Evolutionary conservation across 2,113 vertebrate genomes (phyloP).

Genomic region (Planiliza haematocheilus): DNA sequence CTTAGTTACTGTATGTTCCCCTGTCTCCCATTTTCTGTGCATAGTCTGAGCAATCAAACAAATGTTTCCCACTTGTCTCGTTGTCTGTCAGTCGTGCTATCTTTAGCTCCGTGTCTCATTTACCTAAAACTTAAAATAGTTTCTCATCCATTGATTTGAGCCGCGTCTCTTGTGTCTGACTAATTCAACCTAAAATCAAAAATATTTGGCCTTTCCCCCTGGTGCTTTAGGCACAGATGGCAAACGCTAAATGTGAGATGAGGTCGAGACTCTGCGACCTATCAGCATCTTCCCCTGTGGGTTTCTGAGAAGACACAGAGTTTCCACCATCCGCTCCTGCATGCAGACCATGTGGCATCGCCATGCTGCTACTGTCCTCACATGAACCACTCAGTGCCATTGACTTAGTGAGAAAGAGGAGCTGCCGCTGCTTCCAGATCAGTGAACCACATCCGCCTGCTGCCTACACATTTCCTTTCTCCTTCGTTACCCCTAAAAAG

Average conservation of each 20-base stretch:
- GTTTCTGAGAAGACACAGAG: background rate
- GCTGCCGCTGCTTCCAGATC: constrained; percentile 49
- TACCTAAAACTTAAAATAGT: too few species aligned
- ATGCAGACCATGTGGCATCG: constrained; percentile 7
- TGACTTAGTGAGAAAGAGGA: constrained; percentile 24
- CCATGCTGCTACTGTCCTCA: constrained; percentile 49
- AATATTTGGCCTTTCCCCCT: background rate
- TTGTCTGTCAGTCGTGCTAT: too few species aligned
- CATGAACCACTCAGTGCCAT: constrained; percentile 55
- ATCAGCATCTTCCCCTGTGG: constrained; percentile 26
- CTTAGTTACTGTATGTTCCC: too few species aligned
- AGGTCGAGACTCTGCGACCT: constrained; percentile 1
- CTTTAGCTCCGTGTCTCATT: background rate
- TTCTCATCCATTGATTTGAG: too few species aligned
- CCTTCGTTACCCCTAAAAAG: constrained; percentile 15
- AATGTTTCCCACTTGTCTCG: too few species aligned
- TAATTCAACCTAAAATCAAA: too few species aligned
- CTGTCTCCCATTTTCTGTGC: too few species aligned
- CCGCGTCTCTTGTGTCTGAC: too few species aligned
- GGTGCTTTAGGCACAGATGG: background rate
- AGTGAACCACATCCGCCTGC: constrained; percentile 59
- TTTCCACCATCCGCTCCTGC: background rate
- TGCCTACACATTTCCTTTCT: constrained; percentile 27
- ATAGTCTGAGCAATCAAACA: too few species aligned
- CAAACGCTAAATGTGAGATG: too few species aligned